These are phyloP conservation scores for Agrochola macilenta DNA, from an alignment of 2,888 invertebrate species.

Conservation along the genomic window DNA sequence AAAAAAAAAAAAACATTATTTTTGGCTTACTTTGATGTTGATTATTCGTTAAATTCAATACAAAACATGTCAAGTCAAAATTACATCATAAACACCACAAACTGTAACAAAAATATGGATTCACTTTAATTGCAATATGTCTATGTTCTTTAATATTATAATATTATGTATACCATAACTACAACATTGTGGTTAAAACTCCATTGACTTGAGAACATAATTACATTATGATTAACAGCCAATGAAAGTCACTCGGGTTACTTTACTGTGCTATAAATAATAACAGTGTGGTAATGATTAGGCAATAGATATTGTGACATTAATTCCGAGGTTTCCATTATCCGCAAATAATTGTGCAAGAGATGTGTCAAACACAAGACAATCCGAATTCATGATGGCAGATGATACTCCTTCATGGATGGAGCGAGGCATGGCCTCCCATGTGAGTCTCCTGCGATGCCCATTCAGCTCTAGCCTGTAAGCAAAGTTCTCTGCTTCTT, in stretches of 20 bases:
- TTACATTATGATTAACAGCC: slow-evolving; percentile 73
- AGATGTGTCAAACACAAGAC: slow-evolving; percentile 99
- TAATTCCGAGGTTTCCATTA: slow-evolving; percentile 99
- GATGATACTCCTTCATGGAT: slow-evolving; percentile 99
- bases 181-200: slow-evolving; percentile 55
- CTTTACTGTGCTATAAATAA: slow-evolving; percentile 56
- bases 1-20: slow-evolving; percentile 78
- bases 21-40: slow-evolving; percentile 86
- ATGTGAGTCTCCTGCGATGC: slow-evolving; percentile 97
- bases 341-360: slow-evolving; percentile 99
- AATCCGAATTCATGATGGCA: slow-evolving; percentile 99
- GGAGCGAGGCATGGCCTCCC: slow-evolving; percentile 99
- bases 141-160: slow-evolving; percentile 50
- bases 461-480: slow-evolving; percentile 99
- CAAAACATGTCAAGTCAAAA: slow-evolving; percentile 71
- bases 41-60: slow-evolving; percentile 72
- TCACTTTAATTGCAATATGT: slow-evolving; percentile 63
- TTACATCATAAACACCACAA: slow-evolving; percentile 71
- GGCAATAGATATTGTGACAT: slow-evolving; percentile 99
- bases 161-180: slow-evolving; percentile 49
- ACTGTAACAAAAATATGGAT: slow-evolving; percentile 72
- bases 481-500: slow-evolving; percentile 99
- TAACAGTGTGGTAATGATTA: slow-evolving; percentile 84
- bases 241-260: slow-evolving; percentile 69
- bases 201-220: slow-evolving; percentile 75